Percentiles rank a stretch among this genome's conserved stretches.
Evolutionary conservation across 2,797 vertebrate species (phyloP).

Genomic region (Muscicapa comitata): DNA sequence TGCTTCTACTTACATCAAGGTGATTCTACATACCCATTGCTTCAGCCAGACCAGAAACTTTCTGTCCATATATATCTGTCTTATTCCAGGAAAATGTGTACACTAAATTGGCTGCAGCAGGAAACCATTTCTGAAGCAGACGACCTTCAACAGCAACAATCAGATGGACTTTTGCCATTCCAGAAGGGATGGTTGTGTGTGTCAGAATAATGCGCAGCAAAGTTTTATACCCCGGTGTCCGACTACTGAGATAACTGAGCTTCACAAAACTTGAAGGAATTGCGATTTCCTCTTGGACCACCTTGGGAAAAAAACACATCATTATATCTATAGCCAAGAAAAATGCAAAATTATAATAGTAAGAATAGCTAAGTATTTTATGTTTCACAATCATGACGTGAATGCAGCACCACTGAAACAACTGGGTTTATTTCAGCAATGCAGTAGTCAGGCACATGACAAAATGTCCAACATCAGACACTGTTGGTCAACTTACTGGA

Average conservation of each 20-base stretch:
- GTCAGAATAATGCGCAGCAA: slow-evolving; percentile 90
- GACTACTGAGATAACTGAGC: slow-evolving; percentile 92
- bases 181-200: slow-evolving; percentile 80
- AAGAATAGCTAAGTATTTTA: neutral
- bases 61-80: slow-evolving; percentile 94
- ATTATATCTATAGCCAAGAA: neutral
- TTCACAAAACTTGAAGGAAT: slow-evolving; percentile 92
- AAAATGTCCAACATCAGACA: neutral
- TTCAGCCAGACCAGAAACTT: slow-evolving; percentile 90
- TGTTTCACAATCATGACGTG: neutral
- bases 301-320: slow-evolving; percentile 71
- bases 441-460: neutral
- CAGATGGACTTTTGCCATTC: slow-evolving; percentile 92
- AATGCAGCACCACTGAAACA: neutral
- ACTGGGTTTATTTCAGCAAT: neutral
- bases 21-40: slow-evolving; percentile 83
- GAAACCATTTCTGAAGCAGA: slow-evolving; percentile 93
- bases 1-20: slow-evolving; percentile 4
- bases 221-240: slow-evolving; percentile 90
- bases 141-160: slow-evolving; percentile 88
- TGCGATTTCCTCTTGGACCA: slow-evolving; percentile 90
- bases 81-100: slow-evolving; percentile 95
- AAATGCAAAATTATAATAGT: neutral
- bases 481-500: neutral
- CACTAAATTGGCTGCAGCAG: slow-evolving; percentile 87